Conservation (phyloP, 2,113 vertebrate species). For the Crotalus horridus region DNA sequence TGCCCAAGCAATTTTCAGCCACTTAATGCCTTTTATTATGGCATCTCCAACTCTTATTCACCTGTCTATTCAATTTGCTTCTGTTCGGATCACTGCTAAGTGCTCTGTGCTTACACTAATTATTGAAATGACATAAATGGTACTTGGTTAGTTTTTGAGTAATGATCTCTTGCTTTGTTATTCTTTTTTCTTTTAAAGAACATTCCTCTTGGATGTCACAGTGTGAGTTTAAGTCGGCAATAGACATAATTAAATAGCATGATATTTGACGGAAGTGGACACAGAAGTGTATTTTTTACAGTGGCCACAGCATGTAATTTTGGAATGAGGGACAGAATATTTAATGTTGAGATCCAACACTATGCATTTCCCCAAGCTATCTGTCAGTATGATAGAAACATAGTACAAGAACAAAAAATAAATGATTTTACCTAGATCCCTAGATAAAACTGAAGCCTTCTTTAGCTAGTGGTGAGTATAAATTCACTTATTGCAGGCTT, state of each 20-base stretch:
- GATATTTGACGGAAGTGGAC: not conserved
- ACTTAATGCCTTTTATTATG: conserved; percentile 19
- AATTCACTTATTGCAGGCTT: not conserved
- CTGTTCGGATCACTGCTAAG: not conserved
- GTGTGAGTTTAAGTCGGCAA: not conserved
- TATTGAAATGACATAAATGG: conserved; percentile 8
- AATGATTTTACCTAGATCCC: not conserved
- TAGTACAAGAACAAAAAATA: not conserved
- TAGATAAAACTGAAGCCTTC: not conserved
- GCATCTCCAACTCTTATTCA: not conserved
- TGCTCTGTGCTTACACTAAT: not conserved
- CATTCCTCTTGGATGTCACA: conserved; percentile 25
- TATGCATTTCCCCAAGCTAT: not conserved
- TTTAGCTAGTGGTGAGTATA: not conserved
- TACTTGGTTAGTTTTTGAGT: conserved; percentile 5
- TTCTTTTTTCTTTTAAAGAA: conserved; percentile 31
- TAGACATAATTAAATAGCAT: not conserved
- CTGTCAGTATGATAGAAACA: not conserved
- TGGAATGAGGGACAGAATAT: not conserved
- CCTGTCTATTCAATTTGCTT: not conserved
- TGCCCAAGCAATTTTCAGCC: not conserved
- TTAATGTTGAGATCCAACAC: not conserved
- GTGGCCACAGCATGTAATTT: not conserved
- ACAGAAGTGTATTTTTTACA: not conserved
- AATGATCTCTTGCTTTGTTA: conserved; percentile 33